These are phyloP conservation scores for Isaurus tuberculatus DNA, from an alignment of 92 coral and sea anemone species.

Conservation along the genomic window DNA sequence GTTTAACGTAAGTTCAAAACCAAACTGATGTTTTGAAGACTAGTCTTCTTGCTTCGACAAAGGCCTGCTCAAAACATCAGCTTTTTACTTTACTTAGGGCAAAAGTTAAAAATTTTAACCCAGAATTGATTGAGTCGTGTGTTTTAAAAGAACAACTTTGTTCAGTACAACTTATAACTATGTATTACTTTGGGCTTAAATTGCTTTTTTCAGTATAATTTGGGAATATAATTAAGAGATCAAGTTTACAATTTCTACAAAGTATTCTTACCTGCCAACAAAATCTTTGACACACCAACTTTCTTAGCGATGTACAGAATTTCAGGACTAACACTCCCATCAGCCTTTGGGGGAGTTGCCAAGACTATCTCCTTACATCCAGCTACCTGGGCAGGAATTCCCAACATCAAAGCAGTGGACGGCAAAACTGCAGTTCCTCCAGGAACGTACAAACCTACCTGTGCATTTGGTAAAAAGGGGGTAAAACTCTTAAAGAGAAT, in stretches of 20 bases:
- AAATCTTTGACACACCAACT: slow-evolving; percentile 56
- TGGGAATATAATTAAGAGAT: not conserved
- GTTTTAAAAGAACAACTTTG: too few relatives aligned
- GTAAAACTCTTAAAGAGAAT: too few relatives aligned
- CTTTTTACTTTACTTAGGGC: too few relatives aligned
- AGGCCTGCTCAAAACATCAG: too few relatives aligned
- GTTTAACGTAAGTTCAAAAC: too few relatives aligned
- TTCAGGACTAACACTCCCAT: slow-evolving; percentile 57
- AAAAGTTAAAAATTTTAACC: too few relatives aligned
- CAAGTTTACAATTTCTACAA: not conserved
- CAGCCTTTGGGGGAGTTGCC: slow-evolving; percentile 64
- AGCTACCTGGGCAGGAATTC: slow-evolving; percentile 66
- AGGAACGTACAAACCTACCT: slow-evolving; percentile 63
- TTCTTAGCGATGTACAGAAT: slow-evolving; percentile 63
- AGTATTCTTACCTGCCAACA: slow-evolving; percentile 52
- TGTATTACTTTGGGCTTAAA: too few relatives aligned
- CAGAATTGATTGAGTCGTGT: too few relatives aligned
- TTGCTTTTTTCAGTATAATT: too few relatives aligned
- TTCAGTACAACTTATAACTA: too few relatives aligned
- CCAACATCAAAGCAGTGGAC: slow-evolving; percentile 66
- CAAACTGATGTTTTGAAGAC: too few relatives aligned
- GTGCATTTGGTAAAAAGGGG: not conserved
- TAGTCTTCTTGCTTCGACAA: too few relatives aligned
- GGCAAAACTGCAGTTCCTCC: slow-evolving; percentile 69
- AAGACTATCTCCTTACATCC: slow-evolving; percentile 55